phyloP scores from a whole-genome alignment of 1,140 invertebrate genomes.

The Atta colombica region DNA sequence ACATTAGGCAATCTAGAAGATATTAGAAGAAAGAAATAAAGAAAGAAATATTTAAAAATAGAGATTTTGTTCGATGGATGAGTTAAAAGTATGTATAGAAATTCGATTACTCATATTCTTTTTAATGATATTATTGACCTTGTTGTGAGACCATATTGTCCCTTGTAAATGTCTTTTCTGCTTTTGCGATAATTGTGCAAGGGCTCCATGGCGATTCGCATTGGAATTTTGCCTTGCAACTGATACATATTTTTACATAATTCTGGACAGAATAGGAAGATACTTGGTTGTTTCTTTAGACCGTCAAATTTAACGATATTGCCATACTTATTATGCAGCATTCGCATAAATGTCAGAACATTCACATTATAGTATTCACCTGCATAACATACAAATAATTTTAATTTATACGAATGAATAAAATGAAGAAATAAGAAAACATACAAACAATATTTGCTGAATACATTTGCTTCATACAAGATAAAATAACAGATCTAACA shows the following conservation, averaged over 20 bases:
- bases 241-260: conserved; percentile 81
- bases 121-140: conserved; percentile 68
- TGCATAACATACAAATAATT: conserved; percentile 29
- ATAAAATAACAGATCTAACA: neutral
- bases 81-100: neutral
- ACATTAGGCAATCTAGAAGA: neutral
- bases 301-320: conserved; percentile 77
- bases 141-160: conserved; percentile 74
- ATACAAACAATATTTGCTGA: too few species aligned
- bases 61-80: neutral
- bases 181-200: conserved; percentile 79
- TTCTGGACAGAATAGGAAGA: conserved; percentile 78
- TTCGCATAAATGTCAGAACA: conserved; percentile 59
- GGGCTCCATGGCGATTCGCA: conserved; percentile 76
- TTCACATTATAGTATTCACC: conserved; percentile 75
- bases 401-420: neutral
- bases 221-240: conserved; percentile 80
- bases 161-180: conserved; percentile 75
- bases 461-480: neutral
- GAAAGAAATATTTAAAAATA: neutral
- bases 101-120: neutral
- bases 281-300: conserved; percentile 69
- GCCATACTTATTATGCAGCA: conserved; percentile 75
- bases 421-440: neutral
- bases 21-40: neutral